Conservation (phyloP, 2,113 vertebrate genomes). For the Otocyon megalotis region DNA sequence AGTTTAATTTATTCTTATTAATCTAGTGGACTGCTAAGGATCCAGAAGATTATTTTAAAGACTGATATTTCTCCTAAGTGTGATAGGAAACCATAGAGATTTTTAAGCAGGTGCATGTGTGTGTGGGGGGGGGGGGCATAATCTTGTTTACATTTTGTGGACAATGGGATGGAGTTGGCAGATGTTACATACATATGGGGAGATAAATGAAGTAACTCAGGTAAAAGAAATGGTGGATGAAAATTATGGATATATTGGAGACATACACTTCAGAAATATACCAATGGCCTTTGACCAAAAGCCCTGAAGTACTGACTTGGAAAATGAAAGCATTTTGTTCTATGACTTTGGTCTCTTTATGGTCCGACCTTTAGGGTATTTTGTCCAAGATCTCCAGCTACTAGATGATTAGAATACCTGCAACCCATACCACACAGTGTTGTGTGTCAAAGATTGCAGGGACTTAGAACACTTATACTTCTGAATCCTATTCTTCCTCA, state of each 20-base stretch:
- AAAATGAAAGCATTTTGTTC: background rate
- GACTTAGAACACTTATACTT: no score
- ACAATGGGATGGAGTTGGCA: fast-evolving
- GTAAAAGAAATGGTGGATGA: background rate
- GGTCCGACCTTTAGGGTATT: background rate
- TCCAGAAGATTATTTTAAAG: background rate
- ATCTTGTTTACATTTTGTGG: background rate
- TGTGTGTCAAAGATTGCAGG: background rate
- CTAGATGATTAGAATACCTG: no score
- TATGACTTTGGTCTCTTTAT: background rate
- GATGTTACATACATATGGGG: background rate
- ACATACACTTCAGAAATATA: background rate
- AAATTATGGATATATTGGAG: background rate
- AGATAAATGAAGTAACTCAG: background rate
- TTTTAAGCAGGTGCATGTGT: background rate
- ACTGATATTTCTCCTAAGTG: background rate
- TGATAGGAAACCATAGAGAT: background rate
- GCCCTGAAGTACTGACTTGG: background rate
- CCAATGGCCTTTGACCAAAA: background rate
- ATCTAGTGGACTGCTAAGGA: background rate
- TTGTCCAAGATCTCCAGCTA: background rate
- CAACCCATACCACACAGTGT: fast-evolving
- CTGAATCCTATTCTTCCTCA: background rate
- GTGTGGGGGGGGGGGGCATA: background rate
- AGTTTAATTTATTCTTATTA: background rate